These are phyloP conservation scores for Mesaphorura yosii DNA, from an alignment of 1,140 invertebrate genomes.

Conservation along the genomic window DNA sequence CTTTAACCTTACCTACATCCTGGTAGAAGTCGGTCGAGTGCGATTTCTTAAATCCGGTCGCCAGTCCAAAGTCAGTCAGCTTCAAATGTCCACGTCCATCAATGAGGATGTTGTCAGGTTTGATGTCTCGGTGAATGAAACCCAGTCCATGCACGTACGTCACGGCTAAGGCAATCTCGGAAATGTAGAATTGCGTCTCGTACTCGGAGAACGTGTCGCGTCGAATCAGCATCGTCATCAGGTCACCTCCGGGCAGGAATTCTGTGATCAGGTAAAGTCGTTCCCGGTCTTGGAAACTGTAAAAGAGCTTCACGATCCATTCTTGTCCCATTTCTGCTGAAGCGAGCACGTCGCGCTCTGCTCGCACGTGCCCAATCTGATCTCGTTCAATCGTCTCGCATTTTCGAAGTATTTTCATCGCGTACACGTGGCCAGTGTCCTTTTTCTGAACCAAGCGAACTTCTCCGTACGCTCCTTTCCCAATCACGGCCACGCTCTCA, in stretches of 20 bases:
- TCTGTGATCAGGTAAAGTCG: constrained; percentile 99
- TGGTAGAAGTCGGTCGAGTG: constrained; percentile 98
- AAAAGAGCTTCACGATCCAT: constrained; percentile 99
- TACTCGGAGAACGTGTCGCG: constrained; percentile 98
- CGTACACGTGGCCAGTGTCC: constrained; percentile 98
- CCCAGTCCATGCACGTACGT: constrained; percentile 98
- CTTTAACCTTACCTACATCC: constrained; percentile 90
- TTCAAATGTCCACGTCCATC: constrained; percentile 98
- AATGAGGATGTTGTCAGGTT: constrained; percentile 95
- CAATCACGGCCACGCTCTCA: constrained; percentile 93
- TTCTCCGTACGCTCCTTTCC: constrained; percentile 95
- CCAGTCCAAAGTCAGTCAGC: constrained; percentile 95
- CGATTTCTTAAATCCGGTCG: constrained; percentile 97
- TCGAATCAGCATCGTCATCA: constrained; percentile 99
- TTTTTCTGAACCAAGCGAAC: constrained; percentile 98
- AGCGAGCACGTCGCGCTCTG: constrained; percentile 95
- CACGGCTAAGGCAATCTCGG: constrained; percentile 94
- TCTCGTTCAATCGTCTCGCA: constrained; percentile 99
- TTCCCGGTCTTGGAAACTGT: constrained; percentile 95
- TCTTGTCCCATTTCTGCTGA: constrained; percentile 98
- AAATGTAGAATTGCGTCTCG: constrained; percentile 97
- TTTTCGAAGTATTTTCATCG: constrained; percentile 99
- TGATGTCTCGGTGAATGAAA: constrained; percentile 99
- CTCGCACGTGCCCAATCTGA: constrained; percentile 96
- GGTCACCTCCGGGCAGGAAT: constrained; percentile 90